Base-by-base conservation (phyloP, 2,888 invertebrate genomes). In the Volucella inanis region DNA sequence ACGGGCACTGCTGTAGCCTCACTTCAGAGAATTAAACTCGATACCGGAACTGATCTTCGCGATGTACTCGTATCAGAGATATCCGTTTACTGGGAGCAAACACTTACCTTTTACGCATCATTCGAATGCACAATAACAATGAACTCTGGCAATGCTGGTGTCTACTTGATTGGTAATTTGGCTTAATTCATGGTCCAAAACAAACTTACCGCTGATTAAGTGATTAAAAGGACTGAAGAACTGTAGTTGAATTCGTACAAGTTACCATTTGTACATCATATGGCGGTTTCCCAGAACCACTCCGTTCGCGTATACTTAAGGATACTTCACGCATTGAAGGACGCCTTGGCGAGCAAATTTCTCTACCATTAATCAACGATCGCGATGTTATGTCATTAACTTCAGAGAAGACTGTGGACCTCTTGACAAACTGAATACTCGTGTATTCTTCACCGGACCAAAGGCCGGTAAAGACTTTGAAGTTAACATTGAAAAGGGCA, bases 151-250 rank as follows among this genome's bases (percentile, higher is more conserved):
- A 99, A 99, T 92, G 98, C 99, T 1, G 99, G 99, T 92, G 99
- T 99, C 0, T 99, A 99, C 92, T 93, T 97, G 78, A 99, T 99
- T 2, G 99, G 99, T 2, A 99, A 99, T 92, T 93, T 99, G 87
- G 99, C 99, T 0, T 99, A 99, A 92, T 99, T 98, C 91, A 99
- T 99, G 99, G 99, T 99, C 0, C 99, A 99, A 93, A 99, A 99
- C 92, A 97, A 98, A 90, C 93, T 99, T 57, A 95, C 95, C 0
- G 94, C 96, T 0, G 94, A 96, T 54, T 97, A 98, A 87, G 96
- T 99, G 10, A 91, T 95, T 79, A 96, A 96, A 38, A 94, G 94
- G 84, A 99, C 99, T 0, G 99, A 98, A 89, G 99, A 99, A 89
- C 93, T 99, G 18, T 98, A 98, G 96, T 99, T 52, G 99, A 99